These are phyloP conservation scores for Chrysolina americana DNA, from an alignment of 2,888 invertebrate species.

Conservation along the genomic window DNA sequence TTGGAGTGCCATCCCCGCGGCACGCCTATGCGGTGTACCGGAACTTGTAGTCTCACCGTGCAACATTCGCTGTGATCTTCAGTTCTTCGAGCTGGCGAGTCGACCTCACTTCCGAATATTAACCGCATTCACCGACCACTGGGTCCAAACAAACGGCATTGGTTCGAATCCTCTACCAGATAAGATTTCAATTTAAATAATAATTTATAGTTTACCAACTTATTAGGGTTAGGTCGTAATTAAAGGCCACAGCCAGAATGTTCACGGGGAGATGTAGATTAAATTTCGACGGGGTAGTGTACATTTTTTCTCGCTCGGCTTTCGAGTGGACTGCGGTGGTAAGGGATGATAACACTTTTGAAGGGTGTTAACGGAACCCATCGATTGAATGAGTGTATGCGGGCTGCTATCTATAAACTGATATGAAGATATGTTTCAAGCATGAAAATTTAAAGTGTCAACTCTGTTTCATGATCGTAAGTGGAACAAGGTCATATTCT, in stretches of 20 bases:
- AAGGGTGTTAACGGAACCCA: conserved; percentile 5
- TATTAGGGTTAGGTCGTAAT: conserved; percentile 41
- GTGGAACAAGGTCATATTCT: too few species aligned
- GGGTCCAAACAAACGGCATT: conserved; percentile 54
- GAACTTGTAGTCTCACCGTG: conserved; percentile 47
- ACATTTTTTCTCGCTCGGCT: conserved; percentile 10
- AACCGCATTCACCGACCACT: conserved; percentile 57
- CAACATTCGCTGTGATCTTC: conserved; percentile 39
- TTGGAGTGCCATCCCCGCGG: not conserved
- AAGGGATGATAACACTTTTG: conserved; percentile 10
- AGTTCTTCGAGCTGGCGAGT: conserved; percentile 30
- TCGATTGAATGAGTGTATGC: not conserved
- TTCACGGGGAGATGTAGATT: conserved; percentile 34
- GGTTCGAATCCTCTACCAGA: conserved; percentile 60
- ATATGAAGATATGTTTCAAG: not conserved
- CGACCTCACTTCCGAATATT: conserved; percentile 49
- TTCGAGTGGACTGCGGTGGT: conserved; percentile 11
- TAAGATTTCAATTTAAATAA: conserved; percentile 66
- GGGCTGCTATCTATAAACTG: not conserved
- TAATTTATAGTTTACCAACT: conserved; percentile 53
- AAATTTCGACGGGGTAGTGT: conserved; percentile 17
- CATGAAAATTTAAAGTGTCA: not conserved
- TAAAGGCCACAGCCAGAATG: conserved; percentile 35
- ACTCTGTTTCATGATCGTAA: too few species aligned
- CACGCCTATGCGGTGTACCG: conserved; percentile 47